Evolutionary conservation across 2,888 invertebrate genomes (phyloP).

Genomic region (Drosophila kambysellisi): DNA sequence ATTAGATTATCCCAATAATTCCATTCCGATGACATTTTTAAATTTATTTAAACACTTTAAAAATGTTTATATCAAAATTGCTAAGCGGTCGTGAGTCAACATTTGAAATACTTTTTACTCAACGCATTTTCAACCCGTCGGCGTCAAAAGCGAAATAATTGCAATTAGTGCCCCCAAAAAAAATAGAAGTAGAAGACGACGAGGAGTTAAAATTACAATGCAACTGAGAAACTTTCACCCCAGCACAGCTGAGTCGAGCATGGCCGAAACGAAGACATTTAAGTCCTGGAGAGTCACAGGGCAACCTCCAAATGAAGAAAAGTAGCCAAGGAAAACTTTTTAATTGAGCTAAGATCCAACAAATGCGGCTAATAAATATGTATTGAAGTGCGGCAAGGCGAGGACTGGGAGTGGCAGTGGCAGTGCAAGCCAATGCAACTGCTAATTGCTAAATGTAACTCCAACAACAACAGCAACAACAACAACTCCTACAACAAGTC

Average conservation of each 20-base stretch:
- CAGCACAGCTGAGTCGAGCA: slow-evolving; percentile 16
- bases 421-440: slow-evolving; percentile 61
- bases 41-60: not conserved
- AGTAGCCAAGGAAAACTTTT: slow-evolving; percentile 78
- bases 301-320: slow-evolving; percentile 72
- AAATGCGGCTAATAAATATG: slow-evolving; percentile 81
- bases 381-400: slow-evolving; percentile 64
- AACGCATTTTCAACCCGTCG: slow-evolving; percentile 6
- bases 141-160: slow-evolving; percentile 60
- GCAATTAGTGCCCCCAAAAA: slow-evolving; percentile 60
- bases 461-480: slow-evolving; percentile 36
- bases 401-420: slow-evolving; percentile 15
- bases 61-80: slow-evolving; percentile 25
- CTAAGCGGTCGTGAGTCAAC: slow-evolving; percentile 16
- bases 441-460: slow-evolving; percentile 79
- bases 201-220: slow-evolving; percentile 45
- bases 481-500: slow-evolving; percentile 2
- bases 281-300: slow-evolving; percentile 46
- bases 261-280: slow-evolving; percentile 47
- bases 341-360: slow-evolving; percentile 81
- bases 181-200: slow-evolving; percentile 17
- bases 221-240: slow-evolving; percentile 37
- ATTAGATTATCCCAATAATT: not conserved
- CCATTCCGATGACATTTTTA: not conserved
- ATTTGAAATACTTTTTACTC: slow-evolving; percentile 2